Percentiles rank a stretch among this genome's conserved stretches.
These are phyloP conservation scores for Helleia helle DNA, from an alignment of 2,888 invertebrate species.

Conservation along the genomic window DNA sequence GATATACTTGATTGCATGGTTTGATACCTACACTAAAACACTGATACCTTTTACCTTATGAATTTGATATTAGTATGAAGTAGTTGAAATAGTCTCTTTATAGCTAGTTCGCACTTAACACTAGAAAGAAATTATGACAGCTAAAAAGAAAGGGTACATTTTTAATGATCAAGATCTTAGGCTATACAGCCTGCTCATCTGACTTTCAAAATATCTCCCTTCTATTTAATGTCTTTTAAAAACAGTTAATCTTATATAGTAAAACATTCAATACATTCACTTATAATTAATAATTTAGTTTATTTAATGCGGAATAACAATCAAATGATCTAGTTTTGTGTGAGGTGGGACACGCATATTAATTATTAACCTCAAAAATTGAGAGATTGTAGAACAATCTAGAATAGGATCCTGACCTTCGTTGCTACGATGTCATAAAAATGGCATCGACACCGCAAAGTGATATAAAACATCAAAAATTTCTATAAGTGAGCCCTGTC, in stretches of 20 bases:
- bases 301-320: conserved; percentile 48
- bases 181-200: not conserved
- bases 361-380: conserved; percentile 15
- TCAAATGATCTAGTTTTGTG: conserved; percentile 27
- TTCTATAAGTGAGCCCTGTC: conserved; percentile 56
- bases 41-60: conserved; percentile 38
- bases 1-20: not conserved
- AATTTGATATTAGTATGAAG: conserved; percentile 41
- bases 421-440: conserved; percentile 8
- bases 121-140: conserved; percentile 22
- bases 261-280: conserved; percentile 37
- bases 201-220: not conserved
- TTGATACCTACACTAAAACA: conserved; percentile 33
- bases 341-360: conserved; percentile 18
- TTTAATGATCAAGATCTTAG: not conserved
- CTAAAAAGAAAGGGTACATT: conserved; percentile 18
- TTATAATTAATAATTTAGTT: conserved; percentile 28
- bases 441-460: conserved; percentile 14
- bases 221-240: conserved; percentile 28
- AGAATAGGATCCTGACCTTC: conserved; percentile 28
- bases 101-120: conserved; percentile 34
- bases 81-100: conserved; percentile 50
- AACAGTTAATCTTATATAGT: conserved; percentile 29
- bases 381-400: too few relatives aligned
- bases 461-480: conserved; percentile 45